Evolutionary conservation across 2,888 invertebrate species (phyloP).

Genomic region (Cephus rjabovi): DNA sequence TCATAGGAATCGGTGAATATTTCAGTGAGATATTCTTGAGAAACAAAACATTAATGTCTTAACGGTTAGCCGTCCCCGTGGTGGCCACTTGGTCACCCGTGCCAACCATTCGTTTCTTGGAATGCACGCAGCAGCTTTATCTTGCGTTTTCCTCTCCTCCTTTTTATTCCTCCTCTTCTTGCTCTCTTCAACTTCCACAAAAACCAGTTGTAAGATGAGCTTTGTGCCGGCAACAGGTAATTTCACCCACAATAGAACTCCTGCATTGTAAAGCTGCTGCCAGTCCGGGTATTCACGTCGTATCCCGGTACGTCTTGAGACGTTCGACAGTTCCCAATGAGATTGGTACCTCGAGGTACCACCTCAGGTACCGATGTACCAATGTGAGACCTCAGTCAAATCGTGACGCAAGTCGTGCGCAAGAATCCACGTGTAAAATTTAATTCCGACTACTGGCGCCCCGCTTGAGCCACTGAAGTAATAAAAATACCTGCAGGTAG

Average conservation of each 20-base stretch:
- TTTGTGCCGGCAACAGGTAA: conserved; percentile 25
- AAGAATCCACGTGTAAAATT: not conserved
- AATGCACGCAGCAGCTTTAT: conserved; percentile 1
- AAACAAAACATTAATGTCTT: not conserved
- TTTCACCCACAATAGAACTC: conserved; percentile 28
- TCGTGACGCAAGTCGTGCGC: not conserved
- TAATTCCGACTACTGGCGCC: not conserved
- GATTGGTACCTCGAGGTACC: not conserved
- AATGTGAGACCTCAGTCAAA: not conserved
- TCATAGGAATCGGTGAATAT: not conserved
- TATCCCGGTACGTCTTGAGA: not conserved
- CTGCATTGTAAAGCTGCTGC: not conserved
- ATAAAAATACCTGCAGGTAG: not conserved
- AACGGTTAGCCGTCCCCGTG: not conserved
- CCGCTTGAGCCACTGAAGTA: not conserved
- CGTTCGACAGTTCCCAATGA: not conserved
- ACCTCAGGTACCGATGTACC: not conserved
- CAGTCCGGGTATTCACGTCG: not conserved
- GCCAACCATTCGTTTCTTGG: not conserved
- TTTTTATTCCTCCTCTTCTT: not conserved
- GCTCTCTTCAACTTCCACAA: conserved; percentile 4
- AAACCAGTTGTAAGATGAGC: conserved; percentile 33
- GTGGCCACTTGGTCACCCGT: not conserved
- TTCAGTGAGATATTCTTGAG: not conserved
- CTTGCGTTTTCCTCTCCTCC: conserved; percentile 5